Conservation (phyloP, 1,140 invertebrate genomes). For the Meloidogyne exigua region DNA sequence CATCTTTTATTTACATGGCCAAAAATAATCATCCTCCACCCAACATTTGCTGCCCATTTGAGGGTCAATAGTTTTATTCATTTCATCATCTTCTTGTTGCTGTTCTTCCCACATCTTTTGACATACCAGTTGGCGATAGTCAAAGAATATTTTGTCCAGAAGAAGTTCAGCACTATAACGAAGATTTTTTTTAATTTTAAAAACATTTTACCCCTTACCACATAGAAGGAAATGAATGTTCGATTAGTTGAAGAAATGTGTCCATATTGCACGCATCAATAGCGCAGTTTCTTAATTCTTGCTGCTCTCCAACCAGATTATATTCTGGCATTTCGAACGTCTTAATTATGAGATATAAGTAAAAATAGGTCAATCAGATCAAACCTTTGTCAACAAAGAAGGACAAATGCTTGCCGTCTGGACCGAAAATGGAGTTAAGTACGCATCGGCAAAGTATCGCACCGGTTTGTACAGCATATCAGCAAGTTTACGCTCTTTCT, state of each 20-base stretch:
- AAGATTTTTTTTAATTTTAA: background rate
- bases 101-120: background rate
- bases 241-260: background rate
- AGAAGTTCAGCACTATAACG: background rate
- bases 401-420: background rate
- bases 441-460: background rate
- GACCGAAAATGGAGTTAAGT: background rate
- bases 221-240: background rate
- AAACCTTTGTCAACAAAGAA: too few relatives aligned
- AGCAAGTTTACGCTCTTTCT: background rate
- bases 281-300: too few relatives aligned
- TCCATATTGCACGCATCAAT: background rate
- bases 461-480: background rate
- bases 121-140: background rate
- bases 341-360: too few relatives aligned
- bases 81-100: background rate
- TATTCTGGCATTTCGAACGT: too few relatives aligned
- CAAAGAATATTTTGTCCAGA: background rate
- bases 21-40: background rate
- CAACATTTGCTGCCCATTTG: background rate
- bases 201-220: background rate
- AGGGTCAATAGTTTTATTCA: background rate
- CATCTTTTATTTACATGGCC: too few relatives aligned
- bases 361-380: too few relatives aligned
- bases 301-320: too few relatives aligned